phyloP scores from a whole-genome alignment of 2,113 vertebrate species.

The Megaceryle maxima region DNA sequence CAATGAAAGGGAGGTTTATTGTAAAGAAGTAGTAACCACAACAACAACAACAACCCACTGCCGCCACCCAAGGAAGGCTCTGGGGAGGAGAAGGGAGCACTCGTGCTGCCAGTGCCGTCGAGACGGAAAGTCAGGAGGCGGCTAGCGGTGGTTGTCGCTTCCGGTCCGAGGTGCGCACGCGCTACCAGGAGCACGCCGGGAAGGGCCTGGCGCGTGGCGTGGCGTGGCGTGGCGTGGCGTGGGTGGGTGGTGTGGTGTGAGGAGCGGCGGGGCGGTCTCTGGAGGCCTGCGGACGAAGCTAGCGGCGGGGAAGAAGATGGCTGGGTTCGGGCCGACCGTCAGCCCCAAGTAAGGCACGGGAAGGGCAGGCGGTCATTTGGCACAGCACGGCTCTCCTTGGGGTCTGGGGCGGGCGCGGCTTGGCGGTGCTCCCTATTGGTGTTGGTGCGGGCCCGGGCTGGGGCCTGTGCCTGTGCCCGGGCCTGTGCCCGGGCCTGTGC shows the following conservation, averaged over 20 bases:
- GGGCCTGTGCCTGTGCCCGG: too few species aligned
- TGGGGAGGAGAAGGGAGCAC: too few species aligned
- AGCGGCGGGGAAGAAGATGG: too few species aligned
- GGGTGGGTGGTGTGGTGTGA: rapidly evolving
- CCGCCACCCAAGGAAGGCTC: too few species aligned
- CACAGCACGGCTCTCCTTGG: not conserved
- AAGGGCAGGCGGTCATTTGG: not conserved
- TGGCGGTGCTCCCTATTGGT: too few species aligned
- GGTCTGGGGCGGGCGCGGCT: not conserved
- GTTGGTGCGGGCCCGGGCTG: too few species aligned
- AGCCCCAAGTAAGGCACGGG: not conserved
- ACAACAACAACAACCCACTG: too few species aligned
- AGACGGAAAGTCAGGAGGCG: not conserved
- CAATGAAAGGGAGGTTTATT: not conserved
- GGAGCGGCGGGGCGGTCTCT: not conserved
- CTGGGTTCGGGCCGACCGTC: too few species aligned
- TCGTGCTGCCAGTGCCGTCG: too few species aligned
- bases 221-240: not conserved
- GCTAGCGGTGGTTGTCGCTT: rapidly evolving
- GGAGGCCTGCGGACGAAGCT: too few species aligned
- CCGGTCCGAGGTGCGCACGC: too few species aligned
- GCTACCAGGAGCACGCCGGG: not conserved
- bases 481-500: too few species aligned
- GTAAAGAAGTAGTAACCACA: not conserved
- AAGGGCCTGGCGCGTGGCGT: not conserved